Conservation (phyloP, 2,888 invertebrate species). For the Asteroscopus sphinx region DNA sequence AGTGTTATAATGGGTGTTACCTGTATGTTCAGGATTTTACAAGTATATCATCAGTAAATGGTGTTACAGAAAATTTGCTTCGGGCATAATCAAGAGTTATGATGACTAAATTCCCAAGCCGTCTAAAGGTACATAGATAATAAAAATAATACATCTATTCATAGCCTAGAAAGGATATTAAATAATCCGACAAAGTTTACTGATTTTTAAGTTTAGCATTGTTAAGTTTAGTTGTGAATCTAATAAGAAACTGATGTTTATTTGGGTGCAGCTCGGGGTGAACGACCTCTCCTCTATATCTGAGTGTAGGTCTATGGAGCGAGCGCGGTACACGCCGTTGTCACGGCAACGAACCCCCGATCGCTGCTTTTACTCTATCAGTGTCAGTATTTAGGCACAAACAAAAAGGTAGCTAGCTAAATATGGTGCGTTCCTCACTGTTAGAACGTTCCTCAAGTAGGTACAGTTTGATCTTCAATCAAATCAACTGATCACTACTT, state of each 20-base stretch:
- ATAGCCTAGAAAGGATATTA: neutral
- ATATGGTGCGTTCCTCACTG: too few relatives aligned
- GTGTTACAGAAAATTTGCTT: constrained; percentile 9
- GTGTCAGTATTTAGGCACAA: neutral
- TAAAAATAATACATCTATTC: neutral
- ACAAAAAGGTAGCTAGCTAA: neutral
- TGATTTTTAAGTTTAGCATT: neutral
- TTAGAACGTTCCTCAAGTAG: too few relatives aligned
- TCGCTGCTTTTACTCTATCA: constrained; percentile 7
- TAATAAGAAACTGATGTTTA: constrained; percentile 31
- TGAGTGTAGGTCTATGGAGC: constrained; percentile 60
- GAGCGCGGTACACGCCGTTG: constrained; percentile 64
- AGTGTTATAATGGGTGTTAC: constrained; percentile 19
- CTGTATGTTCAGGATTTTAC: constrained; percentile 2
- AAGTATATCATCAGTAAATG: constrained; percentile 1
- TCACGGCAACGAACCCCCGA: constrained; percentile 61
- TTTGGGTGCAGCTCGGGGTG: constrained; percentile 66
- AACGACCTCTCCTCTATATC: constrained; percentile 66
- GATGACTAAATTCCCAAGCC: constrained; percentile 35
- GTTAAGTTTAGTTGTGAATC: constrained; percentile 1
- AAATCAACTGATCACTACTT: too few relatives aligned
- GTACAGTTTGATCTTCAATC: too few relatives aligned
- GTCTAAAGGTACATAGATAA: constrained; percentile 38
- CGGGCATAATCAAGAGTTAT: constrained; percentile 9
- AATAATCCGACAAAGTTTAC: neutral